These are phyloP conservation scores for Hemibagrus wyckioides DNA, from an alignment of 2,113 vertebrate species.

Conservation along the genomic window DNA sequence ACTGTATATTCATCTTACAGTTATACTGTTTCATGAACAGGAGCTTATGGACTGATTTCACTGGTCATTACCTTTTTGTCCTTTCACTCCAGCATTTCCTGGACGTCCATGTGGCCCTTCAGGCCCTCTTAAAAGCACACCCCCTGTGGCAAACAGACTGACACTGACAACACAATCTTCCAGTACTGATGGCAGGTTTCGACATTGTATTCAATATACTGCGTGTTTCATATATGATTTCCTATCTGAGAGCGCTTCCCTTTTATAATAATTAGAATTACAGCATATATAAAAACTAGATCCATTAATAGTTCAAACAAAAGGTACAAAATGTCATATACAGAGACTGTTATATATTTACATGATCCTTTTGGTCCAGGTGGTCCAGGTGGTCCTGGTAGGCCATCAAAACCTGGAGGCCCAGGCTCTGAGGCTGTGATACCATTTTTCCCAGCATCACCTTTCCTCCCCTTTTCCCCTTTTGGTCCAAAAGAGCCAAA, in stretches of 20 bases:
- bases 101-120: constrained; percentile 59
- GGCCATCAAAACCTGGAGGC: constrained; percentile 59
- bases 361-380: constrained; percentile 69
- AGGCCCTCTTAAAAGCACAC: constrained; percentile 61
- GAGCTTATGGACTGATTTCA: neutral
- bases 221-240: neutral
- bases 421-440: constrained; percentile 60
- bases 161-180: neutral
- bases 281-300: neutral
- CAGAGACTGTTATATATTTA: constrained; percentile 45
- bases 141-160: constrained; percentile 60
- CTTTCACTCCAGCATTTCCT: constrained; percentile 65
- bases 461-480: constrained; percentile 66
- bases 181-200: neutral
- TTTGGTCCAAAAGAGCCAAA: constrained; percentile 63
- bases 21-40: neutral
- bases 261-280: neutral
- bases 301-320: neutral
- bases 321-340: neutral
- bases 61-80: constrained; percentile 69
- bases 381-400: constrained; percentile 58
- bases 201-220: neutral
- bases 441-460: constrained; percentile 66
- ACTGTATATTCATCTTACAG: neutral
- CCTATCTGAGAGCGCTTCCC: neutral